Evolutionary conservation across 2,888 invertebrate genomes (phyloP), one percentile per base, ranked within the genome.

Genomic region (Gandaritis pyraliata): DNA sequence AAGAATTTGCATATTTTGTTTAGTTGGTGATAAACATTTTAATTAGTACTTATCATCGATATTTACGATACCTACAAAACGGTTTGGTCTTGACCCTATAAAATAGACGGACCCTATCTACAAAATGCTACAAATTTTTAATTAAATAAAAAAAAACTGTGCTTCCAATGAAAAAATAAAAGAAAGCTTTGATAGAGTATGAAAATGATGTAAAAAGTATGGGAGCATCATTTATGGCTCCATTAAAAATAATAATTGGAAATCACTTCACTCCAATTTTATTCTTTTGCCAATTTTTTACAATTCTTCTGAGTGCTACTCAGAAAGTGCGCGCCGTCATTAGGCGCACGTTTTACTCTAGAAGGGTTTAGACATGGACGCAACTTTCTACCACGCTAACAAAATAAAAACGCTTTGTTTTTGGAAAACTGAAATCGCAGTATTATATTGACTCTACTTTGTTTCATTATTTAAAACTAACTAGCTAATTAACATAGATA

Each of bases 271-370:
- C 49, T 53, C 53, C 49, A 36, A n/a, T 60, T 60, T 50, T 16
- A 45, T 55, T 50, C 49, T 58, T n/a, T 48, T 58, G 57, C 45
- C 61, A 62, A 62, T 62, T 62, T 58, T 33, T 58, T 62, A 49
- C 53, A 54, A 53, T 58, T 52, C 39, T 30, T 50, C n/a, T 16
- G 43, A 61, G 57, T 45, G 57, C 49, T 61, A 53, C 53, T 57
- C 53, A 50, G 53, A 23, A 36, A 52, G 36, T 18, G 33, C 39
- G 49, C 46, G 16, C 23, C 43, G 36, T 45, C 61, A 57, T 57
- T 53, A 49, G 45, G 61, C 13, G 38, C 57, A 61, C 52, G 38
- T 30, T 53, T 23, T 29, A 13, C 1, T 7, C 41, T 48, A 6
- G 23, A 47, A 54, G 36, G 15, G 15, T 54, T 23, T 33, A 43